Conservation (phyloP, 2,113 vertebrate species). For the Poecilia latipinna region DNA sequence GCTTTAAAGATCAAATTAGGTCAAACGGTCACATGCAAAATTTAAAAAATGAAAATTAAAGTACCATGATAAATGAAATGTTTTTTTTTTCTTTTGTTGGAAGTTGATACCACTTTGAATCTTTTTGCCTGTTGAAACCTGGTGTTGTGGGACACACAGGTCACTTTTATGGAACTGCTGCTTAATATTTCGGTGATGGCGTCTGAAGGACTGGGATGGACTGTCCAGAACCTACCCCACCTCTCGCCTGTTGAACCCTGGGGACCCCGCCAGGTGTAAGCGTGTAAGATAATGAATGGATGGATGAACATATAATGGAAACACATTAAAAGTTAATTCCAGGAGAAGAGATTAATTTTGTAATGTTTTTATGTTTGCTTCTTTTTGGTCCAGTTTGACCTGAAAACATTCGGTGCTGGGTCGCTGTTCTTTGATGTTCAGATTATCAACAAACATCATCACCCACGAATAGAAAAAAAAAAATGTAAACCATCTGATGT, state of each 20-base stretch:
- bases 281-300: too few relatives aligned
- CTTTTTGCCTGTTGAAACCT: constrained; percentile 48
- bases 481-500: neutral
- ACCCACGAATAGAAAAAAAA: neutral
- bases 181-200: neutral
- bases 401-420: neutral
- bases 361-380: constrained; percentile 17
- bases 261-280: too few relatives aligned
- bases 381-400: neutral
- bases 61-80: constrained; percentile 63
- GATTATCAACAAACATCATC: neutral
- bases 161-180: constrained; percentile 44
- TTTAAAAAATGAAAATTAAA: constrained; percentile 28
- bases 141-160: constrained; percentile 40
- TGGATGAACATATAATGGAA: constrained; percentile 45
- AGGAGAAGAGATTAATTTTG: constrained; percentile 19
- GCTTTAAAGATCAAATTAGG: constrained; percentile 77
- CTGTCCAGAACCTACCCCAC: too few relatives aligned
- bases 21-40: constrained; percentile 72
- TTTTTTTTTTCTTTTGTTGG: constrained; percentile 56
- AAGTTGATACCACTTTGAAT: constrained; percentile 57
- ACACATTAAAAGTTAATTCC: constrained; percentile 17
- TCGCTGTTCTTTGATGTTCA: neutral
- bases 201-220: too few relatives aligned
- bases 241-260: too few relatives aligned